Evolutionary conservation across 2,888 invertebrate species (phyloP).

Genomic region (Caenorhabditis drosophilae): DNA sequence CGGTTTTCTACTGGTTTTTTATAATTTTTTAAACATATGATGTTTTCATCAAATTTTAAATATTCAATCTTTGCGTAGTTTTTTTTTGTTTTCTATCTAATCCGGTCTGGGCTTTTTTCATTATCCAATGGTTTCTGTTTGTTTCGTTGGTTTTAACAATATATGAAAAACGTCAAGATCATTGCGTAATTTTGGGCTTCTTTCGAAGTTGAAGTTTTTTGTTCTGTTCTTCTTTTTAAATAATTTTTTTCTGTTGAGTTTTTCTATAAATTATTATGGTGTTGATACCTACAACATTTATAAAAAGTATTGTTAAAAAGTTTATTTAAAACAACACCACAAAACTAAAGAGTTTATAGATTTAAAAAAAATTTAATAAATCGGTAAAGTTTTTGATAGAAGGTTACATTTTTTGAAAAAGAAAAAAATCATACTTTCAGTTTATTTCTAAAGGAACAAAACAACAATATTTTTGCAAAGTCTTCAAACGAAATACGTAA

Average conservation of each 20-base stretch:
- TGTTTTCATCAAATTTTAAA: background rate
- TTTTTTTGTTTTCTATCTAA: background rate
- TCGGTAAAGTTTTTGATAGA: too few species aligned
- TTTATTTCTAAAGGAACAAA: too few species aligned
- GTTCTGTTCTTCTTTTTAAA: slow-evolving; percentile 4
- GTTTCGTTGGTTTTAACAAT: too few species aligned
- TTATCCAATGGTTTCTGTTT: background rate
- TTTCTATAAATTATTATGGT: background rate
- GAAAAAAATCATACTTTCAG: too few species aligned
- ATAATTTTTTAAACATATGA: slow-evolving; percentile 1
- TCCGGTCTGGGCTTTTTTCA: background rate
- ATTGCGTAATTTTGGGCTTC: too few species aligned
- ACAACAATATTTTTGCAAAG: too few species aligned
- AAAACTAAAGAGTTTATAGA: too few species aligned
- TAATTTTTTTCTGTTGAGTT: slow-evolving; percentile 3
- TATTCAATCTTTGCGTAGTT: background rate
- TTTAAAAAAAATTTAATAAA: too few species aligned
- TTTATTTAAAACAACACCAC: background rate
- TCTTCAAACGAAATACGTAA: too few species aligned
- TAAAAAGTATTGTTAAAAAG: slow-evolving; percentile 3
- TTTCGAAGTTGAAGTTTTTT: too few species aligned
- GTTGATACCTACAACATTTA: background rate
- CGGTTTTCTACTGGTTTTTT: slow-evolving; percentile 25
- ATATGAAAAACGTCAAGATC: too few species aligned
- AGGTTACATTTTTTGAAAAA: too few species aligned